These are phyloP conservation scores for Sycophaga agraensis DNA, from an alignment of 1,140 invertebrate species.

Conservation along the genomic window DNA sequence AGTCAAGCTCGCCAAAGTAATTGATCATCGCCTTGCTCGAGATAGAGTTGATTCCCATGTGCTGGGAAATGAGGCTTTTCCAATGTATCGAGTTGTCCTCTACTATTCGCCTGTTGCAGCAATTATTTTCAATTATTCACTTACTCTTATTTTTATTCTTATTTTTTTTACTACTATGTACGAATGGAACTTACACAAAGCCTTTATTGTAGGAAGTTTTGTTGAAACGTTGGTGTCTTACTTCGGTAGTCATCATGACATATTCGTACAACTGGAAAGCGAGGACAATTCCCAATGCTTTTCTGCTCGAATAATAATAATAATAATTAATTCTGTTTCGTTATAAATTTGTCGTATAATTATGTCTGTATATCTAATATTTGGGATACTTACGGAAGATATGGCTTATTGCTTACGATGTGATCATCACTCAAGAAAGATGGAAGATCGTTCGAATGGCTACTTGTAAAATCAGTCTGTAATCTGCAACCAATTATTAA, in stretches of 20 bases:
- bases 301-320: constrained; percentile 41
- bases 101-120: constrained; percentile 40
- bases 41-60: constrained; percentile 39
- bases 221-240: constrained; percentile 35
- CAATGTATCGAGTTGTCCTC: constrained; percentile 37
- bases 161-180: too few species aligned
- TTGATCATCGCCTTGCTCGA: constrained; percentile 30
- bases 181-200: constrained; percentile 25
- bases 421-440: constrained; percentile 60
- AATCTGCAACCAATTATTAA: constrained; percentile 27
- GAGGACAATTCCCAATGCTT: constrained; percentile 54
- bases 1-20: constrained; percentile 43
- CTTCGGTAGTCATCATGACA: constrained; percentile 42
- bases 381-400: constrained; percentile 55
- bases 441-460: constrained; percentile 31
- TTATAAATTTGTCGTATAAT: background rate
- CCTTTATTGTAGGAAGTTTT: constrained; percentile 23
- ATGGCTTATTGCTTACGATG: constrained; percentile 62
- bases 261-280: constrained; percentile 56
- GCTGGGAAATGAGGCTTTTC: constrained; percentile 34
- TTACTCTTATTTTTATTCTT: too few species aligned
- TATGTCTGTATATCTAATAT: too few species aligned
- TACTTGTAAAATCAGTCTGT: constrained; percentile 39
- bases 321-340: background rate
- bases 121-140: background rate